Base-by-base conservation (phyloP, 1,140 invertebrate species). In the Euwallacea similis region DNA sequence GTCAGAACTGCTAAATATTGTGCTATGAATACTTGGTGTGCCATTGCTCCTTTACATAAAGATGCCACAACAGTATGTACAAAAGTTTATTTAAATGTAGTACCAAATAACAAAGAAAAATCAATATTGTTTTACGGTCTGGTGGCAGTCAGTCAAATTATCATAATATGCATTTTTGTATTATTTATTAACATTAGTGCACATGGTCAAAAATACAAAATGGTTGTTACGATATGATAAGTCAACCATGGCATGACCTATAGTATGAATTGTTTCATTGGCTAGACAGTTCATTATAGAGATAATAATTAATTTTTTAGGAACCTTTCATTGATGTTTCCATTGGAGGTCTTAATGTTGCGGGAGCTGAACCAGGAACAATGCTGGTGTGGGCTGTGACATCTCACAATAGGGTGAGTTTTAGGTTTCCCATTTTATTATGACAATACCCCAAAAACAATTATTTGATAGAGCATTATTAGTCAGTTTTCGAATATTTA, bases 311-410 rank as follows among this genome's bases (percentile, higher is more conserved):
- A 33, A 33, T 2, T 33, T 65, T 82, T 71, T 59, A 89, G 85
- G 90, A 92, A 82, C 90, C 90, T 41, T 92, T 93, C 77, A 91
- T 91, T 74, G 92, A 96, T 85, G 87, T 97, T 56, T 87, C 89
- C 72, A 89, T 96, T 74, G 94, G 94, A 60, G 94, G 94, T 44
- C 89, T 90, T 77, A 88, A 89, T 78, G 86, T 95, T 66, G 89
- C 92, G 64, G 91, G 91, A 79, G 89, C 88, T 11, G 85, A 87
- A 71, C 81, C 86, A 43, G 92, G 93, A 7, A 88, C 86, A 47
- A 83, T 95, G 66, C 84, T 90, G 76, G 94, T 97, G 2, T 97
- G 95, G 95, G 92, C 93, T 15, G 91, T 97, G 47, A 96, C 95
- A 43, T 91, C 93, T 33, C 90, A 94, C 79, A 94, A 94, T 47